Percentiles rank a stretch among this genome's conserved stretches.
Evolutionary conservation across 1,140 invertebrate species (phyloP).

Genomic region (Hyphantria cunea): DNA sequence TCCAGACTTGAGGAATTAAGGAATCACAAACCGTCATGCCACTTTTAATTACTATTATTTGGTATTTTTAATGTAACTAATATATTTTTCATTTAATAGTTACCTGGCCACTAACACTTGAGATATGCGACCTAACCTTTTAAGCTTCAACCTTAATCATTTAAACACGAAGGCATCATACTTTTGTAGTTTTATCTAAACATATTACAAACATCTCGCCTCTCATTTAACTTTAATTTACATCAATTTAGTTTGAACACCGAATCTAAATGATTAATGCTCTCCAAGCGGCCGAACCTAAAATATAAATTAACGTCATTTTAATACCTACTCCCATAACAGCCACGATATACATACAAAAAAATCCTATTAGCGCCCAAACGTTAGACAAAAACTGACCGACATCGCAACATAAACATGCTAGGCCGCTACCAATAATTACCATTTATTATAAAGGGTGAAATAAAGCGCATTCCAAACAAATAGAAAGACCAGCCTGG

Average conservation of each 20-base stretch:
- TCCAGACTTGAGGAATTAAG: too few species aligned
- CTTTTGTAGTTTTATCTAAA: constrained; percentile 8
- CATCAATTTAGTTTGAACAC: constrained; percentile 29
- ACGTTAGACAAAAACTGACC: constrained; percentile 58
- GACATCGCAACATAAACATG: constrained; percentile 45
- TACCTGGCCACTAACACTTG: too few species aligned
- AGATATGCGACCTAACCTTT: too few species aligned
- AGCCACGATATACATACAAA: constrained; percentile 49
- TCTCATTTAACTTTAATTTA: constrained; percentile 24
- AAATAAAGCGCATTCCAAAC: constrained; percentile 71
- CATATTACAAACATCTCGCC: neutral
- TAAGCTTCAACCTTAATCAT: too few species aligned
- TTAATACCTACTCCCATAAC: constrained; percentile 53
- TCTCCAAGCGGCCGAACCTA: constrained; percentile 40
- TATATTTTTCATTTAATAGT: too few species aligned
- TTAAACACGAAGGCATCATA: neutral
- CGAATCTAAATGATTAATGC: constrained; percentile 43
- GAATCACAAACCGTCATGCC: too few species aligned
- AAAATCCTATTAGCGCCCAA: constrained; percentile 68
- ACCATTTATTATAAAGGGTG: constrained; percentile 69
- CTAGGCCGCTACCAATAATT: constrained; percentile 63
- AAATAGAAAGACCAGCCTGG: constrained; percentile 26
- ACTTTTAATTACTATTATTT: too few species aligned
- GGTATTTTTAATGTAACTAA: too few species aligned
- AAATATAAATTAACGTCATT: constrained; percentile 59